Percentiles rank a stretch among this genome's conserved stretches.
phyloP scores from a whole-genome alignment of 1,140 invertebrate species.

The Neodiprion lecontei region DNA sequence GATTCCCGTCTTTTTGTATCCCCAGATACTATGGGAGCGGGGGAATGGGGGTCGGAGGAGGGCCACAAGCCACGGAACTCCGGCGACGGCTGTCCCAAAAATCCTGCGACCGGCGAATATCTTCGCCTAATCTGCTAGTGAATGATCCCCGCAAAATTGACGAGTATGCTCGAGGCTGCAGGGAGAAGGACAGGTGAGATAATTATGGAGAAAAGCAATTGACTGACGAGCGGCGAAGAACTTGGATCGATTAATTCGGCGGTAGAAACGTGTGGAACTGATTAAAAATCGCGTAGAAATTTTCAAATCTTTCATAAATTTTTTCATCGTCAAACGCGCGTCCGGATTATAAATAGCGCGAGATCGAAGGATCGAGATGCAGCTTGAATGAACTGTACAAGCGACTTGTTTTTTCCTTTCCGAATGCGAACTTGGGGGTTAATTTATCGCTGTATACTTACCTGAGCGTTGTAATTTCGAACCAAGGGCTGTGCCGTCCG shows the following conservation, averaged over 20 bases:
- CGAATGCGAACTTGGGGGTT: neutral
- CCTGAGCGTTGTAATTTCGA: neutral
- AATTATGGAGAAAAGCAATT: too few relatives aligned
- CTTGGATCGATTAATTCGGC: too few relatives aligned
- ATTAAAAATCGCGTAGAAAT: too few relatives aligned
- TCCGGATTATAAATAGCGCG: too few relatives aligned
- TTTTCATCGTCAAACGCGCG: too few relatives aligned
- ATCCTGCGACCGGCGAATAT: constrained; percentile 20
- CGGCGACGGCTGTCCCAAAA: constrained; percentile 52
- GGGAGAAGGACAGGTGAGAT: neutral
- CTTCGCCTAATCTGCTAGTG: neutral
- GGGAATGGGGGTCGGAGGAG: constrained; percentile 63
- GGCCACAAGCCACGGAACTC: constrained; percentile 61
- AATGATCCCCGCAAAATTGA: neutral
- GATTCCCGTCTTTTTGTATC: neutral
- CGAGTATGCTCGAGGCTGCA: neutral
- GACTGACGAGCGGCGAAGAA: too few relatives aligned
- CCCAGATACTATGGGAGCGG: constrained; percentile 61
- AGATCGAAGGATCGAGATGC: too few relatives aligned
- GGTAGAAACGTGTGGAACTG: too few relatives aligned
- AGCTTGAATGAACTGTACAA: too few relatives aligned
- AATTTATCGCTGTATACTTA: neutral
- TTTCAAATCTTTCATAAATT: too few relatives aligned
- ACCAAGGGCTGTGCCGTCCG: too few relatives aligned
- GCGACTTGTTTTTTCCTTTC: too few relatives aligned